phyloP scores from a whole-genome alignment of 2,113 vertebrate species.

The Ifrita kowaldi region DNA sequence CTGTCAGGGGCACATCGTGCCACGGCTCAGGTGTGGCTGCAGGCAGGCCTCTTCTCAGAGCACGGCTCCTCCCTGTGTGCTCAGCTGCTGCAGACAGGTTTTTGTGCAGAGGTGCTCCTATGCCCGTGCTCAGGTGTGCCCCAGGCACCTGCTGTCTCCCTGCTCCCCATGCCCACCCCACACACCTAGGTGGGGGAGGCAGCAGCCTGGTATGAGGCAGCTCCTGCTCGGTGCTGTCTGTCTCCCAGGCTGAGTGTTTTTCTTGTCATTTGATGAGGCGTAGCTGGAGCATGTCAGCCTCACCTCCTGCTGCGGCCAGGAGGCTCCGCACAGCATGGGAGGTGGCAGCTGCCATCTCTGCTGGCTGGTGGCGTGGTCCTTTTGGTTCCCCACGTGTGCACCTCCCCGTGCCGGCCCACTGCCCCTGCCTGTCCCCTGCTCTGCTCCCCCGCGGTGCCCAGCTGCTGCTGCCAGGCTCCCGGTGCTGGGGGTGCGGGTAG shows the following conservation, averaged over 20 bases:
- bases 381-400: fast-evolving
- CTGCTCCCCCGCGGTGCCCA: background rate
- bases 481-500: background rate
- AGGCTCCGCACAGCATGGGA: background rate
- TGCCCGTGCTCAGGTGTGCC: background rate
- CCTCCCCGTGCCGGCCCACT: fast-evolving
- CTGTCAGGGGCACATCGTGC: background rate
- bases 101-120: background rate
- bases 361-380: background rate
- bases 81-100: background rate
- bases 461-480: background rate
- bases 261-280: background rate
- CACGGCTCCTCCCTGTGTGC: background rate
- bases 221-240: background rate
- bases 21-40: background rate
- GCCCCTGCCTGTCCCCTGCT: background rate
- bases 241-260: background rate
- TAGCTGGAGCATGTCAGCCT: background rate
- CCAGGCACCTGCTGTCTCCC: background rate
- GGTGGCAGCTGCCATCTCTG: background rate
- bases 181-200: fast-evolving
- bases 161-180: background rate
- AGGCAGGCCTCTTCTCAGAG: background rate
- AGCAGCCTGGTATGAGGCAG: background rate
- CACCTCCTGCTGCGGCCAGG: background rate